phyloP scores from a whole-genome alignment of 2,888 invertebrate genomes.

The Aphidius colemani region DNA sequence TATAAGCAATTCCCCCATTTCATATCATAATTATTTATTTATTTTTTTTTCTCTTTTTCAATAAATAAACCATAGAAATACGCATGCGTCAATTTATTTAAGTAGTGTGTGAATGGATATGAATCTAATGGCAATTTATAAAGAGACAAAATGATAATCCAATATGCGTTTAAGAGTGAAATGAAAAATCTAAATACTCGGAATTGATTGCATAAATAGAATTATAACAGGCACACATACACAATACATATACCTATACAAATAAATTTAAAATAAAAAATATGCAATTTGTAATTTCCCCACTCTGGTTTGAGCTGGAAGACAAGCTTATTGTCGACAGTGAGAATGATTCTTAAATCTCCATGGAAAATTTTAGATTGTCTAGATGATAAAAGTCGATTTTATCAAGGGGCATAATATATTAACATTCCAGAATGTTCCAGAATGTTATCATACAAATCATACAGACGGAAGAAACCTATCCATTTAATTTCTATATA shows the following conservation, averaged over 20 bases:
- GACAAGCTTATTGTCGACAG: too few relatives aligned
- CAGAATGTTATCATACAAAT: constrained; percentile 5
- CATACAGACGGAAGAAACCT: background rate
- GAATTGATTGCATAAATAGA: too few relatives aligned
- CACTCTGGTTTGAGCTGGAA: constrained; percentile 8
- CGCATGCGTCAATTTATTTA: constrained; percentile 10
- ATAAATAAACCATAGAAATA: background rate
- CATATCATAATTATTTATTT: background rate
- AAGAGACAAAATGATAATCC: too few relatives aligned
- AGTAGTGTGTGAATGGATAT: background rate
- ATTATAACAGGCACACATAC: background rate
- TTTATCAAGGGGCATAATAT: background rate
- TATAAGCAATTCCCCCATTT: constrained; percentile 1
- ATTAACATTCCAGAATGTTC: background rate
- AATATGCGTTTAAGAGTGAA: too few relatives aligned
- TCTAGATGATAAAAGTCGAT: background rate
- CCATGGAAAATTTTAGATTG: constrained; percentile 9
- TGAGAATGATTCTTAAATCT: background rate
- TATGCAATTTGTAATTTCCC: background rate
- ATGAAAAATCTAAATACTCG: too few relatives aligned
- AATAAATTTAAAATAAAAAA: too few relatives aligned
- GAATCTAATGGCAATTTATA: too few relatives aligned
- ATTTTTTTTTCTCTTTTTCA: background rate
- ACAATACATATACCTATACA: background rate
- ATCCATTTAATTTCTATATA: background rate